Percentiles rank a stretch among this genome's conserved stretches.
Conservation (phyloP, 2,113 vertebrate genomes). For the Calypte anna region DNA sequence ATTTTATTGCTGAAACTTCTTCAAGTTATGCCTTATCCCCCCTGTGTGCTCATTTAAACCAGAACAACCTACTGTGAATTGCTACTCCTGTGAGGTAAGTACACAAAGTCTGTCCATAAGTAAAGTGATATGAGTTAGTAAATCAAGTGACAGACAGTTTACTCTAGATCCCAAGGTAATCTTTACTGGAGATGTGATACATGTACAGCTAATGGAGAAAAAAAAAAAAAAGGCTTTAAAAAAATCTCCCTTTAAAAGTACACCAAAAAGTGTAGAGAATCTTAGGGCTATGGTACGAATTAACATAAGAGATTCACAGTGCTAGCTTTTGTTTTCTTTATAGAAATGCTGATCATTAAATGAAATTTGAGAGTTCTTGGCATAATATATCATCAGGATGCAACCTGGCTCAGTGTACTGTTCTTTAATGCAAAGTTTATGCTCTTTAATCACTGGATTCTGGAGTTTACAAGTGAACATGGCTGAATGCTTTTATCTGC, state of each 20-base stretch:
- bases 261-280: neutral
- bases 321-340: neutral
- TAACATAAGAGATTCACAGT: neutral
- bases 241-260: neutral
- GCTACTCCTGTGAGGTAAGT: neutral
- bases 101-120: neutral
- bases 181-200: neutral
- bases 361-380: neutral
- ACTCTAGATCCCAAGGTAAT: neutral
- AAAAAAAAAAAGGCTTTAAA: neutral
- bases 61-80: neutral
- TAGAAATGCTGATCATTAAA: neutral
- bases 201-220: neutral
- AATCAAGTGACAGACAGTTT: neutral
- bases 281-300: neutral
- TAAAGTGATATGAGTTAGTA: neutral
- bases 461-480: slow-evolving; percentile 57
- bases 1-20: neutral
- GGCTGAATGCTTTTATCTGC: slow-evolving; percentile 77
- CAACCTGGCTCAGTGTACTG: neutral
- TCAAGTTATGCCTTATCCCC: neutral
- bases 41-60: slow-evolving; percentile 8
- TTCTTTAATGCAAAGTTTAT: slow-evolving; percentile 33
- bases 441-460: too few relatives aligned
- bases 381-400: neutral